Conservation (phyloP, 1,140 invertebrate genomes). For the Mycetomoellerius zeteki region DNA sequence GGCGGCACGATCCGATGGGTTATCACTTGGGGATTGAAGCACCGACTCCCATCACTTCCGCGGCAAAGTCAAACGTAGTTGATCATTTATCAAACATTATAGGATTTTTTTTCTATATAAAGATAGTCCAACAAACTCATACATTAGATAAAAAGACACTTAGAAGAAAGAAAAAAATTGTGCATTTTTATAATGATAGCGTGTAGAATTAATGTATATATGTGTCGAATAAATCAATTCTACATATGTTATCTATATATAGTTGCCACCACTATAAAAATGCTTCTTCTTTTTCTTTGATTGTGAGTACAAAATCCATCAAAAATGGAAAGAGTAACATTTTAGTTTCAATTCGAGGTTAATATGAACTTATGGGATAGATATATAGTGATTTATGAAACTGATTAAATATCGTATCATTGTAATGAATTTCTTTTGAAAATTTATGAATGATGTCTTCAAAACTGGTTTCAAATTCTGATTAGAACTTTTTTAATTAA, state of each 20-base stretch:
- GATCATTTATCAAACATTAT: constrained; percentile 59
- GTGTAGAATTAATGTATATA: no score
- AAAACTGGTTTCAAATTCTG: background rate
- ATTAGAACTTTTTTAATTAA: background rate
- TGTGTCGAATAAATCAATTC: no score
- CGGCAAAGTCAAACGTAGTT: constrained; percentile 65
- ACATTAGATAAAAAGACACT: background rate
- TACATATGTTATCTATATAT: no score
- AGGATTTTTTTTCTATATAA: background rate
- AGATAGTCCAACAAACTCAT: background rate
- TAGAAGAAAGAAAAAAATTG: no score
- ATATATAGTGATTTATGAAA: background rate
- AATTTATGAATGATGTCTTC: background rate
- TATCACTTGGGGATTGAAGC: constrained; percentile 17
- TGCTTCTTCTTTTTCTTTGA: no score
- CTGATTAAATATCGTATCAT: no score
- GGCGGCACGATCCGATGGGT: constrained; percentile 47
- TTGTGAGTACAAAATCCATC: no score
- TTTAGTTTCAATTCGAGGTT: background rate
- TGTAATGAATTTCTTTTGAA: background rate
- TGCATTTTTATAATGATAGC: no score
- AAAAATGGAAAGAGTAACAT: no score
- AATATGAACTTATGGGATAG: background rate
- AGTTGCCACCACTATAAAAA: no score
- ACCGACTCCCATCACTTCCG: constrained; percentile 67